Base-by-base conservation (phyloP, 2,888 invertebrate genomes). In the Listrodromus nycthemerus region DNA sequence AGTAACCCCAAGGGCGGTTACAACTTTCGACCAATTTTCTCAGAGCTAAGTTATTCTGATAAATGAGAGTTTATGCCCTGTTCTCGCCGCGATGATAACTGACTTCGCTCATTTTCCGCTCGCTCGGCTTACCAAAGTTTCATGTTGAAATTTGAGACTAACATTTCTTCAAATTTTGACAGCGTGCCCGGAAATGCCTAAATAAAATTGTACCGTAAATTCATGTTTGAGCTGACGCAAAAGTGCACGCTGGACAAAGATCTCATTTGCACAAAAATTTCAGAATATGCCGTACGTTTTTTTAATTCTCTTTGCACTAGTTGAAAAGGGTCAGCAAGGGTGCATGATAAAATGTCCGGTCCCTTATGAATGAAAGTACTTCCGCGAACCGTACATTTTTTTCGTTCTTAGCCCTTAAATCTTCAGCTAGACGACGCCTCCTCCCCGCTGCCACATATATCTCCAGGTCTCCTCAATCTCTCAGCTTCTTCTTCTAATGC, bases 341-440 rank as follows among this genome's bases (percentile, higher is more conserved):
- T 37, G 70, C 65, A 41, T 55, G 48, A 66, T 71, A 76, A 80
- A 71, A 21, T 30, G 33, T 19, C 8, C 70, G 55, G 55, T 69
- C 30, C 50, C 24, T 10, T 37, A n/a, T 19, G 45, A 55, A 27
- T 19, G 52, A 41, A 19, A 41, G 24, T 55, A 24, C 21, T 55
- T 19, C 63, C 27, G 52, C 52, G 71, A 67, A 58, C 33, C 55
- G 69, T 76, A 52, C 71, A 79, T 80, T 80, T 73, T 80, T 83
- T 65, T 55, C 50, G 50, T 21, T 69, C 10, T 63, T 24, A 80
- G 37, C 67, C 61, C 71, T 63, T 77, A 63, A 80, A 74, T 80
- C 76, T 80, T 77, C 33, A 71, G 48, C 58, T 30, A 66, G 65
- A 41, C 45, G 61, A 67, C 66, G 58, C 67, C 66, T 58, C 37